Evolutionary conservation across 92 coral and sea anemone species (phyloP).

Genomic region (Heliopora coerulea): DNA sequence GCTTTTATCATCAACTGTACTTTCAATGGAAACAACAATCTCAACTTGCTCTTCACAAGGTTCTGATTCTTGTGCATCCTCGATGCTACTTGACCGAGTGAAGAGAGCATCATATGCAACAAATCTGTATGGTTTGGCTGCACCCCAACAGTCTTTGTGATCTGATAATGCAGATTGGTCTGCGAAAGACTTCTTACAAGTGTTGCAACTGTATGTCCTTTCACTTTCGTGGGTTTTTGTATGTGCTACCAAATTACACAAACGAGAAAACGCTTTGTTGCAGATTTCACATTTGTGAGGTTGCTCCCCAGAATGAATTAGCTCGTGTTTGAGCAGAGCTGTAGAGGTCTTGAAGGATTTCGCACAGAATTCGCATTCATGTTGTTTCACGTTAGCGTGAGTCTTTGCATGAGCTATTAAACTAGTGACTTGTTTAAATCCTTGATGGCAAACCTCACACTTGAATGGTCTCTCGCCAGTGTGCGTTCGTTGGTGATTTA

Average conservation of each 20-base stretch:
- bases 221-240: constrained; percentile 6
- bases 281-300: constrained; percentile 49
- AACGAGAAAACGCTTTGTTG: constrained; percentile 35
- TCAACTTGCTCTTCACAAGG: background rate
- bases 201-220: background rate
- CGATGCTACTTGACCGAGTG: background rate
- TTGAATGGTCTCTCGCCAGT: constrained; percentile 46
- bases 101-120: constrained; percentile 26
- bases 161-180: constrained; percentile 1
- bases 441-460: constrained; percentile 52
- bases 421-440: constrained; percentile 50
- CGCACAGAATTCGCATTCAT: constrained; percentile 50
- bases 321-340: constrained; percentile 55
- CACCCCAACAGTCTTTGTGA: constrained; percentile 10
- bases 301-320: constrained; percentile 42
- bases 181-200: constrained; percentile 20
- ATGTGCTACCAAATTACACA: background rate
- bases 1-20: too few species aligned
- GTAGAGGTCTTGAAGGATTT: constrained; percentile 52
- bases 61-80: background rate
- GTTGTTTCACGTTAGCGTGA: constrained; percentile 45
- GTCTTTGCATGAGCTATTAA: constrained; percentile 46
- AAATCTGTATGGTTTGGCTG: constrained; percentile 17
- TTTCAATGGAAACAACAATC: background rate
- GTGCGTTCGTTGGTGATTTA: constrained; percentile 56